Evolutionary conservation across 1,140 invertebrate species (phyloP), one percentile per base, ranked within the genome.

Genomic region (Lordiphosa clarofinis): DNA sequence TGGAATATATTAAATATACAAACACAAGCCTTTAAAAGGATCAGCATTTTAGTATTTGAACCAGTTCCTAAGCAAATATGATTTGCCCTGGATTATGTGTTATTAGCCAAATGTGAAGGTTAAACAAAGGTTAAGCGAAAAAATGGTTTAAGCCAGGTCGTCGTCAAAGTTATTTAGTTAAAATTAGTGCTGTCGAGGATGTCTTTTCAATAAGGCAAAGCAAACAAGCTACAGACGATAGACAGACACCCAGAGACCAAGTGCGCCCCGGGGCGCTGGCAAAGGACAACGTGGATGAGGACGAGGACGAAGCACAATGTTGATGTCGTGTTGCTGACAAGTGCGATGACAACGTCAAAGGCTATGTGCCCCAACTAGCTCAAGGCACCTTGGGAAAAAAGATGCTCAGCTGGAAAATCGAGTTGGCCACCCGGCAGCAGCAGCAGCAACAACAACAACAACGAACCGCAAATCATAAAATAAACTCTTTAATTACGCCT

Each of bases 401-500:
- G 64, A 66, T 55, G 70, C 70, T 76, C 66, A 67, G 70, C 68
- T 81, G 76, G 75, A 81, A 81, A 81, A 81, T 81, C 76, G 64
- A 75, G 72, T 82, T 81, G 76, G 67, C 72, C 74, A 79, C 58
- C 71, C 75, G 75, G 36, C 6, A 61, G 31, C 44, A 49, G 36
- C 53, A 53, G 40, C 59, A 35, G 43, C 21, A 21, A 4, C 21
- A 21, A 3, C 63, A 50, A 61, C 49, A 47, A 50, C 72, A 56
- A 58, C 64, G 49, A 69, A 74, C 75, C 57, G 72, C 76, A 81
- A 81, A 81, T 84, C 76, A 81, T 81, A 82, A 76, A 81, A 81
- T 81, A 81, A 84, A 81, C 76, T 81, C 76, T 81, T 82, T 81
- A 81, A 81, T 81, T 81, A 81, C 76, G 78, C 72, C 76, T 81